phyloP scores from a whole-genome alignment of 1,140 invertebrate species.

The Aphis gossypii region DNA sequence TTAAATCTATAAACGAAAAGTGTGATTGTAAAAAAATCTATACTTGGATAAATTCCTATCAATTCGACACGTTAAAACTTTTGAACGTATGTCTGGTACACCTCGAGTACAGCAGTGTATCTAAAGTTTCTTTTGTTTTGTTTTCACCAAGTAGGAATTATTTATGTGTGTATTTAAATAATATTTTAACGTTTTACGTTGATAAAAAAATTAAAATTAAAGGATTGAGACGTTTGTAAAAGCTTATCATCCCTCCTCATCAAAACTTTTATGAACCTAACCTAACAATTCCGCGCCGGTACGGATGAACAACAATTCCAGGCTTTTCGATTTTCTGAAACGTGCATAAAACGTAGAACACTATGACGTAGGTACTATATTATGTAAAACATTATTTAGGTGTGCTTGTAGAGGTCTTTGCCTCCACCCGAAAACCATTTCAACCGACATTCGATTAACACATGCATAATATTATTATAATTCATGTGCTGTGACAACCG shows the following conservation, averaged over 20 bases:
- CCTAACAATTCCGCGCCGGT: too few relatives aligned
- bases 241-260: background rate
- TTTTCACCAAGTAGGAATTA: background rate
- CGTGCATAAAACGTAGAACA: background rate
- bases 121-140: background rate
- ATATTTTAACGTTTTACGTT: too few relatives aligned
- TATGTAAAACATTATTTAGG: background rate
- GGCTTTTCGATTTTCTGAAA: background rate
- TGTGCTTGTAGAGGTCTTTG: background rate
- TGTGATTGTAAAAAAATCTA: background rate
- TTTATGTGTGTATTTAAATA: too few relatives aligned
- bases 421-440: background rate
- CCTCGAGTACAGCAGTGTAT: background rate
- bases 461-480: slow-evolving; percentile 20
- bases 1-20: background rate
- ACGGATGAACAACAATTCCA: background rate
- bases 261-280: background rate
- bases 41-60: background rate
- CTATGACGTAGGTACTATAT: background rate
- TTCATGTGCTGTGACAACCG: background rate
- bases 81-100: background rate
- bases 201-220: too few relatives aligned
- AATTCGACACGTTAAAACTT: background rate
- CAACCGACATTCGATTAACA: slow-evolving; percentile 3
- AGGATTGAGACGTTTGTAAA: background rate